Base-by-base conservation (phyloP, 2,888 invertebrate genomes). In the Pheosia gnoma region DNA sequence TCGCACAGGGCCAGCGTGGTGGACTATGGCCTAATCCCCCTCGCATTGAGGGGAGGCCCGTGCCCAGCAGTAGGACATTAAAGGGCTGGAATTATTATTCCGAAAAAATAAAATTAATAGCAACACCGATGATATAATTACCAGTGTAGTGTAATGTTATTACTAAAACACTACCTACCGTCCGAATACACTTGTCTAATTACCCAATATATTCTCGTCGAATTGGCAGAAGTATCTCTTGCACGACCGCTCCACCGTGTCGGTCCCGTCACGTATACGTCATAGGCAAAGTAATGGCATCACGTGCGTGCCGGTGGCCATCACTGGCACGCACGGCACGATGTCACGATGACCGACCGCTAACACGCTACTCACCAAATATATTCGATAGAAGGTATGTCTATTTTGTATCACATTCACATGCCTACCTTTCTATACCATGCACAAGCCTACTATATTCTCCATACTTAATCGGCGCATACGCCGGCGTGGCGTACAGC, bases 341-440 rank as follows among this genome's bases (percentile, higher is more conserved):
- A 41, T 61, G 59, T 63, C 63, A 69, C 53, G 57, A 49, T 58
- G 61, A 59, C 51, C 8, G 47, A 11, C n/a, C 6, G 54, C 36
- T 49, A 38, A 54, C 53, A 54, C 38, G 37, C 37, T 5, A 54
- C 37, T 13, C 1, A 25, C 25, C 25, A 25, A 25, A 25, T 25
- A 25, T 25, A 25, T 25, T 25, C 25, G 25, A 25, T 25, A 25
- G 25, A 25, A 25, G 25, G 25, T 25, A 25, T 25, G 25, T 25
- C 25, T 25, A 25, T 25, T 47, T 10, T 41, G 41, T 8, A 8
- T 8, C 6, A 41, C 41, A 7, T 41, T 41, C 6, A 41, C 41
- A 8, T 41, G 41, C 8, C 5, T 41, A 41, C 41, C 5, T 7
- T 41, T 5, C 8, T 41, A 41, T 5, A 41, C 8, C 41, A 5